A percentile compares a stretch with the other conserved stretches of the same genome.
Evolutionary conservation across 2,797 vertebrate genomes (phyloP).

Genomic region (Loriculus beryllinus): DNA sequence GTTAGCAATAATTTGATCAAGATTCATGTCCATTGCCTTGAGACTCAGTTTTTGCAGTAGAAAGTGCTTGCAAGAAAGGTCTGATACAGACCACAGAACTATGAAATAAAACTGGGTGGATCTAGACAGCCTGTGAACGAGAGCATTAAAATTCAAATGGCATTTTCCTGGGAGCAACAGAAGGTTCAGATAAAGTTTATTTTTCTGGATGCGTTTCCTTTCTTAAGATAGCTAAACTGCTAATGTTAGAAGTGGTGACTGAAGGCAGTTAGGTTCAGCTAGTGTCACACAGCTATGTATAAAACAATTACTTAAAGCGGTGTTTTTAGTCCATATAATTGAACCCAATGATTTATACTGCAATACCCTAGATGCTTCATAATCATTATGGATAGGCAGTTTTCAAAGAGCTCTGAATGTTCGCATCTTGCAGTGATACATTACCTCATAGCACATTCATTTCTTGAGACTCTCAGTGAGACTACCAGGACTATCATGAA

Average conservation of each 20-base stretch:
- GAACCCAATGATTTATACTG: constrained; percentile 27
- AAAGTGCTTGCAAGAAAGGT: neutral
- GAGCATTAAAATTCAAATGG: constrained; percentile 54
- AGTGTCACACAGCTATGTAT: neutral
- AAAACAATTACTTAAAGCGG: constrained; percentile 26
- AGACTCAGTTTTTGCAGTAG: neutral
- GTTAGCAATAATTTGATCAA: constrained; percentile 10
- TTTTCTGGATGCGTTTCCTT: constrained; percentile 47
- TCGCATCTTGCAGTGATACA: neutral
- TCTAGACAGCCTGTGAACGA: constrained; percentile 48
- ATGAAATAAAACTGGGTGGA: constrained; percentile 48
- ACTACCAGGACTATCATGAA: neutral
- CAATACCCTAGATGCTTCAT: neutral
- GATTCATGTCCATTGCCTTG: neutral
- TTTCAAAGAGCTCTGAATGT: neutral
- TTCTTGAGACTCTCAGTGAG: neutral
- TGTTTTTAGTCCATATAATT: constrained; percentile 9
- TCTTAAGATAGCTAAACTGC: constrained; percentile 38
- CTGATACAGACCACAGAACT: constrained; percentile 29
- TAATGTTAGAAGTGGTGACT: constrained; percentile 23
- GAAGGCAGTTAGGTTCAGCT: constrained; percentile 23
- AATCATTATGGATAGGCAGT: neutral
- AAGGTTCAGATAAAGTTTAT: constrained; percentile 59
- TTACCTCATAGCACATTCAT: neutral
- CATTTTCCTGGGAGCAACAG: constrained; percentile 33